Evolutionary conservation across 2,888 invertebrate genomes (phyloP).

Genomic region (Drosophila maculinotata): DNA sequence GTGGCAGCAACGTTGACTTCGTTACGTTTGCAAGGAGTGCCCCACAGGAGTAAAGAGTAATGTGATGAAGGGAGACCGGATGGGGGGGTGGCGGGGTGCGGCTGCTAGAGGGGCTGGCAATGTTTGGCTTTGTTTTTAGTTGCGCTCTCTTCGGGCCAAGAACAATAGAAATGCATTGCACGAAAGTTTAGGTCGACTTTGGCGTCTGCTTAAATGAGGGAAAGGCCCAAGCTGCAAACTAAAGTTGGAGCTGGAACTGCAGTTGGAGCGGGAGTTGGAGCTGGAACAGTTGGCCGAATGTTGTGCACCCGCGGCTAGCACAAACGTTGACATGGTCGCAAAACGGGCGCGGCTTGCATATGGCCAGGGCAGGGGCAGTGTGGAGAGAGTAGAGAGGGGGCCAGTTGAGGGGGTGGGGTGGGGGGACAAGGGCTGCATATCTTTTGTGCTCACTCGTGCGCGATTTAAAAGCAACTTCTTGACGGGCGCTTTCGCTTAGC

Average conservation of each 20-base stretch:
- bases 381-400: not conserved
- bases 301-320: constrained; percentile 54
- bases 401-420: not conserved
- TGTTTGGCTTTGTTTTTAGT: constrained; percentile 43
- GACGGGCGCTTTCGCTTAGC: constrained; percentile 63
- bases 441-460: constrained; percentile 71
- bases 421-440: constrained; percentile 18
- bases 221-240: constrained; percentile 16
- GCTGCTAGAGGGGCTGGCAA: not conserved
- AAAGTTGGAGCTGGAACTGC: not conserved
- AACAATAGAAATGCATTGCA: constrained; percentile 76
- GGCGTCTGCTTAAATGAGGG: constrained; percentile 34
- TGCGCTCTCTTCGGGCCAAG: constrained; percentile 46
- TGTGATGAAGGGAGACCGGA: not conserved
- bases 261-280: not conserved
- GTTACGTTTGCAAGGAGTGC: constrained; percentile 77
- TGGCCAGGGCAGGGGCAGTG: constrained; percentile 18
- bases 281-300: constrained; percentile 5
- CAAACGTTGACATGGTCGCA: constrained; percentile 63
- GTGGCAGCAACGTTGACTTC: constrained; percentile 74
- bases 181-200: constrained; percentile 51
- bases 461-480: constrained; percentile 69
- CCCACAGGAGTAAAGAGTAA: constrained; percentile 65
- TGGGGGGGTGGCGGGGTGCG: not conserved
- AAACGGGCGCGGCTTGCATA: constrained; percentile 56